Evolutionary conservation across 2,797 vertebrate genomes (phyloP).

Genomic region (Picus viridis): DNA sequence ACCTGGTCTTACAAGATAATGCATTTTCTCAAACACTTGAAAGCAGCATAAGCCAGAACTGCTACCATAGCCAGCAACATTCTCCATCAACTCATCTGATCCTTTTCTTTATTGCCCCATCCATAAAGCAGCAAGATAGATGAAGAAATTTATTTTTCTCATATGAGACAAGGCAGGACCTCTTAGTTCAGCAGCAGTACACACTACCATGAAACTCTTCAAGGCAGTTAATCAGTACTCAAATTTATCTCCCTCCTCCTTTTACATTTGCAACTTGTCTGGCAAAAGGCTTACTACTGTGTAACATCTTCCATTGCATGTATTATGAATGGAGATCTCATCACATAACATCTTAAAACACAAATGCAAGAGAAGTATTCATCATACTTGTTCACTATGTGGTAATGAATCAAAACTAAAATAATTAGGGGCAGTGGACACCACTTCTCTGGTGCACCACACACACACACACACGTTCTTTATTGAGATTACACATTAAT

Average conservation of each 20-base stretch:
- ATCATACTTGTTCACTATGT: neutral
- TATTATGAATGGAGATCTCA: neutral
- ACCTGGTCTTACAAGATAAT: fast-evolving
- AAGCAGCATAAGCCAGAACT: neutral
- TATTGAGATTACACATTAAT: constrained; percentile 2
- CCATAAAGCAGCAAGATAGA: neutral
- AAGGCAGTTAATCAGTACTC: constrained; percentile 3
- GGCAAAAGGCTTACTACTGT: neutral
- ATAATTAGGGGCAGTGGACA: neutral
- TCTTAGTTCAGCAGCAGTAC: neutral
- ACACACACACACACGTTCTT: fast-evolving
- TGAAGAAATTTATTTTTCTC: neutral
- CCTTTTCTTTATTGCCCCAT: neutral
- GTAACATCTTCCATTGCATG: neutral
- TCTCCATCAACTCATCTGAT: neutral
- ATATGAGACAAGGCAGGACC: neutral
- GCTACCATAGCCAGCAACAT: fast-evolving
- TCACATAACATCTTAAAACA: neutral
- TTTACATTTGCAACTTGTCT: neutral
- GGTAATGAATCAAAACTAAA: neutral
- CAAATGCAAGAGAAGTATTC: neutral
- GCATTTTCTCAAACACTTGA: neutral
- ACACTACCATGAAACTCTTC: neutral
- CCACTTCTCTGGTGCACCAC: neutral
- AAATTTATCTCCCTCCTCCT: neutral